Evolutionary conservation across 2,113 vertebrate genomes (phyloP), one percentile per base, ranked within the genome.

Genomic region (Emydocephalus ijimae): DNA sequence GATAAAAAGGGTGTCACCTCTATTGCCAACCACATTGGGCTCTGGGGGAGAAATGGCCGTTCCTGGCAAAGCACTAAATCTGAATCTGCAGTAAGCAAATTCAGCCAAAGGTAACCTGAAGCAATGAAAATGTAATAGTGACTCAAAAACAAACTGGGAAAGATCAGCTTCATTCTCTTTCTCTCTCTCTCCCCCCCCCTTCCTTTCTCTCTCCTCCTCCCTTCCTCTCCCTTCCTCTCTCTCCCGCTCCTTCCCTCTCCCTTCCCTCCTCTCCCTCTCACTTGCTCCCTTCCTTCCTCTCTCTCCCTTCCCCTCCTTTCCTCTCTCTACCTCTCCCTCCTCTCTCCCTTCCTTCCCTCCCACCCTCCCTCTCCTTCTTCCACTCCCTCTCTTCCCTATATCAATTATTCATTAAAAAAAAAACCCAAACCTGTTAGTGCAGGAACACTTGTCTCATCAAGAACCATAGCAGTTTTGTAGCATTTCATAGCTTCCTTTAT

Each of bases 381-480:
- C 20, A 5, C 3, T 18, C 14, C 21, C 29, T 26, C 9, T 43
- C 56, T 8, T 55, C 45, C 11, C 52, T 20, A 6, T 87, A 48
- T 87, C 85, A 24, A 87, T 81, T 39, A 39, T 34, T 39, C 34
- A 94, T 50, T 50, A 10, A 50, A 50, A 50, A 43, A 97, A 50
- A 50, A 10, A 9, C 48, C 48, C 48, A 50, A 50, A 99, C 99
- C 99, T 39, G 97, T 98, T 54, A 99, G 91, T 9, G 99, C 98
- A 88, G 98, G 96, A 94, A 99, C 96, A 91, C 98, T 99, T 34
- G 98, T 98, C 95, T 98, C 98, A 94, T 99, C 98, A 92, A 99
- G 97, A 10, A 96, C 97, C 98, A 99, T 98, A 90, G 99, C 99
- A 0, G 97, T 98, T 95, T 98, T 98, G 97, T 99, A 99, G 98